phyloP scores from a whole-genome alignment of 2,113 vertebrate genomes.

The Circaetus gallicus region DNA sequence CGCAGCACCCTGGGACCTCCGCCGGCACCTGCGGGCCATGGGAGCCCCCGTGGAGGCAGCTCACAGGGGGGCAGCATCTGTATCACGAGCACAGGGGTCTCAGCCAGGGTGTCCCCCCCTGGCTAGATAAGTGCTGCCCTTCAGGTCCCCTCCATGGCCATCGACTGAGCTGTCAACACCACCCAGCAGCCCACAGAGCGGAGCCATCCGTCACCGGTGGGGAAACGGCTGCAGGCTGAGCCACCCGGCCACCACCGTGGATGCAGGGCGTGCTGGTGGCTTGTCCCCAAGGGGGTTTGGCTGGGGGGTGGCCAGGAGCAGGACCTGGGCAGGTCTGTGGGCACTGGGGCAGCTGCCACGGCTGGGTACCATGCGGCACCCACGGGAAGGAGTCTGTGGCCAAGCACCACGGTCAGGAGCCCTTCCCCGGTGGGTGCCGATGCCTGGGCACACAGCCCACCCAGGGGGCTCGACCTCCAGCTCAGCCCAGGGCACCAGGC shows the following conservation, averaged over 20 bases:
- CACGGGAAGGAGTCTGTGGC: not conserved
- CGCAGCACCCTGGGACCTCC: not conserved
- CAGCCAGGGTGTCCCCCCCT: not conserved
- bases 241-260: fast-evolving
- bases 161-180: not conserved
- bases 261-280: not conserved
- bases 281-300: not conserved
- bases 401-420: not conserved
- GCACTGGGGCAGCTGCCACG: not conserved
- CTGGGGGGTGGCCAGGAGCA: fast-evolving
- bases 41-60: not conserved
- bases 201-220: fast-evolving
- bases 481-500: not conserved
- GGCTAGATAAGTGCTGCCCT: not conserved
- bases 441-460: not conserved
- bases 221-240: not conserved
- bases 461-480: not conserved
- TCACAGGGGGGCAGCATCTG: not conserved
- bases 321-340: not conserved
- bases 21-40: fast-evolving
- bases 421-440: not conserved
- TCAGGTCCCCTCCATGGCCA: not conserved
- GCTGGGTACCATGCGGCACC: not conserved
- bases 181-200: not conserved
- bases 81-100: not conserved